These are phyloP conservation scores for Tyrophagus putrescentiae DNA, from an alignment of 1,140 invertebrate genomes.

Conservation along the genomic window DNA sequence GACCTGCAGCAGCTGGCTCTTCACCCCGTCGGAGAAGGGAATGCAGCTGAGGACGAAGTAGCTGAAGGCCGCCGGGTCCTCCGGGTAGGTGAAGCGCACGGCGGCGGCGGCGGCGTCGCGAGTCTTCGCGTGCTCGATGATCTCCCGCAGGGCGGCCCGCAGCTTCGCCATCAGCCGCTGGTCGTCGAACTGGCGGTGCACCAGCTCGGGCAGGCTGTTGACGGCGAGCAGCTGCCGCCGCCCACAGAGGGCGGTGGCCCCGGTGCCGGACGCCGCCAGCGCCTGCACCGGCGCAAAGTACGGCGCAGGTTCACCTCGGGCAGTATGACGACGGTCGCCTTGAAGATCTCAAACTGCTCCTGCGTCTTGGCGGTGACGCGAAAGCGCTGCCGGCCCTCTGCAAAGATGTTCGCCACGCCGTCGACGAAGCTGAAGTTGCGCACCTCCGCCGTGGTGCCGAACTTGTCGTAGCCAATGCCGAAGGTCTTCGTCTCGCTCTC, in stretches of 20 bases:
- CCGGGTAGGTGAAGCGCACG: constrained; percentile 33
- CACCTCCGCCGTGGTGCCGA: constrained; percentile 57
- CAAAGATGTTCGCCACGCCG: constrained; percentile 38
- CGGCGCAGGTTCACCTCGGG: constrained; percentile 44
- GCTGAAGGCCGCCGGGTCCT: constrained; percentile 50
- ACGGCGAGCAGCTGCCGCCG: no score
- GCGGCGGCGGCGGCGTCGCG: constrained; percentile 28
- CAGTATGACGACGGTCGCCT: constrained; percentile 47
- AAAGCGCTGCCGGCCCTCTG: constrained; percentile 51
- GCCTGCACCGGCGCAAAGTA: no score
- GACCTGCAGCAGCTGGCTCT: constrained; percentile 43
- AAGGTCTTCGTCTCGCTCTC: constrained; percentile 42
- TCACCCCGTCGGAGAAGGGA: constrained; percentile 45
- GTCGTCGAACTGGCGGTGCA: constrained; percentile 29
- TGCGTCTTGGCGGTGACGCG: constrained; percentile 39
- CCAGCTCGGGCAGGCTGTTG: no score
- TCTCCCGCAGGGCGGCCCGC: constrained; percentile 2
- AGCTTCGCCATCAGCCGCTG: constrained; percentile 17
- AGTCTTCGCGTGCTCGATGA: constrained; percentile 1
- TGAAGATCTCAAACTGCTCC: constrained; percentile 26
- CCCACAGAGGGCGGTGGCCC: no score
- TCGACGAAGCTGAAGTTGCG: constrained; percentile 45
- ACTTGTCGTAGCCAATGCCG: constrained; percentile 35
- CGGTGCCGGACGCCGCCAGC: no score
- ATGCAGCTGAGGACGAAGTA: constrained; percentile 63